A percentile compares a stretch with the other conserved stretches of the same genome.
Conservation (phyloP, 2,888 invertebrate genomes). For the Tiliacea aurago region DNA sequence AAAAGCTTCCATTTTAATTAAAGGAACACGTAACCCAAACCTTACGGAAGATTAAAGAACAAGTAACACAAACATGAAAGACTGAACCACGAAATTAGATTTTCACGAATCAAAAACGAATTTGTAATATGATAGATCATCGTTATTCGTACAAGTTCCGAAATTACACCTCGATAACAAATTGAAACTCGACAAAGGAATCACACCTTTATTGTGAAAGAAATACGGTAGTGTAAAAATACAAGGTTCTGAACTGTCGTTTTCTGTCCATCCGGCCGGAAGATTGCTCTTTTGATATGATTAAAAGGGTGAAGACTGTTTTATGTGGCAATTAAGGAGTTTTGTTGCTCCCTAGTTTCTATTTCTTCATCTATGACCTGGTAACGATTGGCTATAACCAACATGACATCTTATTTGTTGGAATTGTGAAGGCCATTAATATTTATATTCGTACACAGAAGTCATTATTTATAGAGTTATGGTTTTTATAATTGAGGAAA, state of each 20-base stretch:
- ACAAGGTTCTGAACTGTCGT: constrained; percentile 72
- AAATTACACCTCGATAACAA: constrained; percentile 78
- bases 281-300: constrained; percentile 90
- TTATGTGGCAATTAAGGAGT: constrained; percentile 88
- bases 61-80: constrained; percentile 76
- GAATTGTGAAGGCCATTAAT: constrained; percentile 40
- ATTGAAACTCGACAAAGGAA: constrained; percentile 64
- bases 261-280: constrained; percentile 85
- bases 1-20: constrained; percentile 63
- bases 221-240: constrained; percentile 66
- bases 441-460: constrained; percentile 42
- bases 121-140: constrained; percentile 87
- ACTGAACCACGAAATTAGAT: constrained; percentile 82
- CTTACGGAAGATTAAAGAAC: constrained; percentile 78
- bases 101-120: constrained; percentile 88
- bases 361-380: constrained; percentile 72
- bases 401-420: constrained; percentile 56
- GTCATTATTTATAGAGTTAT: constrained; percentile 39
- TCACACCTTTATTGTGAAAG: constrained; percentile 67
- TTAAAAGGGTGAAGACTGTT: constrained; percentile 90
- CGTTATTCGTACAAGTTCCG: constrained; percentile 84
- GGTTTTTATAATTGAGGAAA: constrained; percentile 43
- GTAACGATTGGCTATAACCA: constrained; percentile 47
- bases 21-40: constrained; percentile 69
- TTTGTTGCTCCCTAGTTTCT: constrained; percentile 79